These are phyloP conservation scores for Oncorhynchus clarkii DNA, from an alignment of 2,113 vertebrate genomes.

Conservation along the genomic window DNA sequence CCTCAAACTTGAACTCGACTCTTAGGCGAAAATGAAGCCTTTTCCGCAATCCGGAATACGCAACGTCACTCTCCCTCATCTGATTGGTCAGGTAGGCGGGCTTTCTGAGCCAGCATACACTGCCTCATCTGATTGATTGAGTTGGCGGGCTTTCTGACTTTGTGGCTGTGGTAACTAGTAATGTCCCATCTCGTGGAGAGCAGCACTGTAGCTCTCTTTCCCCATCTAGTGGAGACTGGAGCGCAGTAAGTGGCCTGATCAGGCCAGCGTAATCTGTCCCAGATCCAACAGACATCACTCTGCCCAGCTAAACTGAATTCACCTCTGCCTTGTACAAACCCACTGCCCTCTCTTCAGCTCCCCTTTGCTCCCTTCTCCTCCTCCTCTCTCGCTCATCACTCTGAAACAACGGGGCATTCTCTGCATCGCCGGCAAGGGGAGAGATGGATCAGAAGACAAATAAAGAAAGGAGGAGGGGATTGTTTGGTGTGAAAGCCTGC, in stretches of 20 bases:
- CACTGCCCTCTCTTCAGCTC: conserved; percentile 42
- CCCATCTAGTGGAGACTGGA: conserved; percentile 82
- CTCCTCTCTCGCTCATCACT: conserved; percentile 19
- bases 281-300: conserved; percentile 33
- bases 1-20: no score
- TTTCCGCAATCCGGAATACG: no score
- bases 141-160: no score
- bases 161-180: no score
- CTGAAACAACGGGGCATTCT: conserved; percentile 74
- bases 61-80: no score
- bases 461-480: conserved; percentile 51
- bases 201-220: conserved; percentile 54
- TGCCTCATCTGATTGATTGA: no score
- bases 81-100: no score
- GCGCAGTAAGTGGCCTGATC: conserved; percentile 6
- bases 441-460: conserved; percentile 64
- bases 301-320: conserved; percentile 66
- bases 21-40: no score
- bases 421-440: conserved; percentile 43
- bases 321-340: conserved; percentile 57
- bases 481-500: conserved; percentile 68
- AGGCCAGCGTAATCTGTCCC: conserved; percentile 48
- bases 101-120: no score
- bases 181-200: no score
- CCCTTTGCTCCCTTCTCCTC: conserved; percentile 4